Evolutionary conservation across 2,888 invertebrate species (phyloP).

Genomic region (Rhagonycha lutea): DNA sequence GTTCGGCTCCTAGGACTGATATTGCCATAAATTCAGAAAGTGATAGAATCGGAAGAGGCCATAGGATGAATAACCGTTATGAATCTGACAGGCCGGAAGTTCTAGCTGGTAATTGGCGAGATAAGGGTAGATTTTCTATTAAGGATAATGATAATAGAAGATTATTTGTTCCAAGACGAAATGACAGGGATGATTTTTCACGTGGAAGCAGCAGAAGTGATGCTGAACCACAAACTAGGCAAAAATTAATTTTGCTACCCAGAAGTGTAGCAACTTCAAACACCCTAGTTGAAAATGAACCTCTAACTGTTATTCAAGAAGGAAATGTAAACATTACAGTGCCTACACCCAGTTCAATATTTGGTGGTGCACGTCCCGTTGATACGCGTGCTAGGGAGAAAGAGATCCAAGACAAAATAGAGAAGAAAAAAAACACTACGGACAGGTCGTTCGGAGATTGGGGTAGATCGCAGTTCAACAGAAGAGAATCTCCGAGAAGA

Average conservation of each 20-base stretch:
- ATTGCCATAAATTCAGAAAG: no score
- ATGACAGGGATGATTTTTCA: slow-evolving; percentile 36
- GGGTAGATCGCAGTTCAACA: slow-evolving; percentile 19
- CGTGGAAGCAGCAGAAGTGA: slow-evolving; percentile 21
- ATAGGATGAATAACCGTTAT: slow-evolving; percentile 59
- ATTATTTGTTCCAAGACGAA: slow-evolving; percentile 39
- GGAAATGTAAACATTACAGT: slow-evolving; percentile 43
- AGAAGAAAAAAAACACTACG: slow-evolving; percentile 56
- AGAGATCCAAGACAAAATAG: slow-evolving; percentile 87
- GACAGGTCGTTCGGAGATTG: slow-evolving; percentile 27
- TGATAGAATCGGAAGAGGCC: no score
- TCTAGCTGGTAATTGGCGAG: slow-evolving; percentile 60
- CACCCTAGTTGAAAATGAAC: slow-evolving; percentile 54
- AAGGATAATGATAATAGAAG: slow-evolving; percentile 35
- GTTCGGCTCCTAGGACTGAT: slow-evolving; percentile 67
- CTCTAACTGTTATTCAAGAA: slow-evolving; percentile 48
- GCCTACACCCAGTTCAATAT: slow-evolving; percentile 73
- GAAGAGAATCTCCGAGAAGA: slow-evolving; percentile 7
- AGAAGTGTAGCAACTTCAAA: slow-evolving; percentile 74
- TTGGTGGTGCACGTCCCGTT: slow-evolving; percentile 94
- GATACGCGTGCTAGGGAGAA: slow-evolving; percentile 89
- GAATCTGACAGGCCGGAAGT: slow-evolving; percentile 68
- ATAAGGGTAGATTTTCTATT: slow-evolving; percentile 49
- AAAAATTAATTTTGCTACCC: slow-evolving; percentile 79
- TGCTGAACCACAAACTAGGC: slow-evolving; percentile 68